phyloP scores from a whole-genome alignment of 2,888 invertebrate species.

The Chironomus tentans region DNA sequence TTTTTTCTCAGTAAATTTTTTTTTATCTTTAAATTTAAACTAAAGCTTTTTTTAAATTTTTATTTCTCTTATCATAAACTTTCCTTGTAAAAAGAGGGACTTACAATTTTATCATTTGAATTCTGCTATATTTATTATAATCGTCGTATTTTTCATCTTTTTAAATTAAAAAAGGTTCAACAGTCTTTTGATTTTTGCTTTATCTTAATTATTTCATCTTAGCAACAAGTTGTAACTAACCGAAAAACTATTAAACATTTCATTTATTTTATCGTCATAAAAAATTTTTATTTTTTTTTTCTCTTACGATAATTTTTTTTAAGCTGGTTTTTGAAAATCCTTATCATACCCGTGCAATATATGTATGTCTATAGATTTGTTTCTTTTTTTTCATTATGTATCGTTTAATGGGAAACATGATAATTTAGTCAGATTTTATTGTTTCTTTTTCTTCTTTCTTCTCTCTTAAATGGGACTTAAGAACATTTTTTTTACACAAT shows the following conservation, averaged over 20 bases:
- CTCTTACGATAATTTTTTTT: not conserved
- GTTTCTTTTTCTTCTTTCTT: not conserved
- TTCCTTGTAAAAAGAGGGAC: conserved; percentile 11
- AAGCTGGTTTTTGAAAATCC: not conserved
- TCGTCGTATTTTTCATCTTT: conserved; percentile 7
- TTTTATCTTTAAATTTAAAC: conserved; percentile 12
- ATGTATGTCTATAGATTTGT: not conserved
- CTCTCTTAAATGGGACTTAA: not conserved
- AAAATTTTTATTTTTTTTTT: not conserved
- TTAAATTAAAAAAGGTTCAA: conserved; percentile 22
- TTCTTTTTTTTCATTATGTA: not conserved
- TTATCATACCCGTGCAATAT: not conserved
- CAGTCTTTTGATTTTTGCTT: conserved; percentile 24
- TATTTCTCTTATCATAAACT: not conserved
- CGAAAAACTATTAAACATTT: conserved; percentile 2
- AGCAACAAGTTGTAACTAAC: conserved; percentile 10
- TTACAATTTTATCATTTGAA: conserved; percentile 13
- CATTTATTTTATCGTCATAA: not conserved
- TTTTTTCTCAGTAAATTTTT: not conserved
- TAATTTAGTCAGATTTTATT: not conserved
- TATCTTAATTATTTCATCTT: conserved; percentile 9
- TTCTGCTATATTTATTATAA: conserved; percentile 7
- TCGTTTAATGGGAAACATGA: not conserved
- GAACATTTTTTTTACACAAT: not conserved
- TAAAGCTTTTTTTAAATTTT: conserved; percentile 18